Conservation (phyloP, 2,113 vertebrate genomes). For the Globicephala melas region DNA sequence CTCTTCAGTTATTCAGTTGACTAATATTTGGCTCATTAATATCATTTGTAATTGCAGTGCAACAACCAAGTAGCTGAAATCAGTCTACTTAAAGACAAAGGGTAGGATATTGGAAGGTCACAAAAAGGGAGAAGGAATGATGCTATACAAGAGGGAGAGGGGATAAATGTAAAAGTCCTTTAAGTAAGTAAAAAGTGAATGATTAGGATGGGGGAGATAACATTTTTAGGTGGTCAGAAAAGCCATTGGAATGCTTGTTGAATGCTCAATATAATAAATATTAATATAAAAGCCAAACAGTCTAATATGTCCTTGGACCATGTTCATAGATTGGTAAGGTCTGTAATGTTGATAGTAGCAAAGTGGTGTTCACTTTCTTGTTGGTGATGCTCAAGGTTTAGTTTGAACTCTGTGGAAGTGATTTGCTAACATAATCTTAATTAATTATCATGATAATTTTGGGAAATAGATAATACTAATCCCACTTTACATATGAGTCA, state of each 20-base stretch:
- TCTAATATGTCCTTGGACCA: neutral
- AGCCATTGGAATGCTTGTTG: neutral
- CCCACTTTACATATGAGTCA: neutral
- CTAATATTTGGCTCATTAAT: conserved; percentile 51
- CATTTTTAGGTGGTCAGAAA: neutral
- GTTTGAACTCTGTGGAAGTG: neutral
- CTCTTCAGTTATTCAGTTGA: conserved; percentile 50
- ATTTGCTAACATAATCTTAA: neutral
- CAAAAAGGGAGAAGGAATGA: neutral
- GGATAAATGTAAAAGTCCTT: neutral
- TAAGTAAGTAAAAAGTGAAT: neutral
- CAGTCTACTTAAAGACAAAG: neutral
- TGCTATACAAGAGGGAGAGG: neutral
- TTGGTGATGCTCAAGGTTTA: neutral
- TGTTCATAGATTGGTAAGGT: neutral
- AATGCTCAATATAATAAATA: neutral
- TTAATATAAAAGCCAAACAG: neutral
- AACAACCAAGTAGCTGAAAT: neutral
- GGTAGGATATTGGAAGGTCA: neutral
- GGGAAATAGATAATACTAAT: neutral
- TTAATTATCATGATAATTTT: neutral
- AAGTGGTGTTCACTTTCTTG: neutral
- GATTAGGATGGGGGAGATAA: neutral
- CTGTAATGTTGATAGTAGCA: neutral
- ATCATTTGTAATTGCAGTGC: neutral